phyloP scores from a whole-genome alignment of 2,797 vertebrate species.

The Rhynchotus rufescens region DNA sequence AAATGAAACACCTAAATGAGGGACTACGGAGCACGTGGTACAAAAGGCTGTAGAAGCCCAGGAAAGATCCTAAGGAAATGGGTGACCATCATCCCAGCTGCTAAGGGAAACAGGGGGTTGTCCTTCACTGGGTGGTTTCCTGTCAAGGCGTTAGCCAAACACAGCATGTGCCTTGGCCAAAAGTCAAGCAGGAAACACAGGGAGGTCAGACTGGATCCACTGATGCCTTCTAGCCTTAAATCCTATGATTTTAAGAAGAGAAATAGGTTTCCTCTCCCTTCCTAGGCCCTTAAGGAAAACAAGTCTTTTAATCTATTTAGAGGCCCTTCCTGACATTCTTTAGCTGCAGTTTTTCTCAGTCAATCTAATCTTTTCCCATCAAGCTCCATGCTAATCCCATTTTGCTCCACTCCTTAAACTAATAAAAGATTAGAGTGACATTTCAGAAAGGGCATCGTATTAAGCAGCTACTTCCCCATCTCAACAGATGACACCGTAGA shows the following conservation, averaged over 20 bases:
- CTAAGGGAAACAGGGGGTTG: background rate
- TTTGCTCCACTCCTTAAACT: constrained; percentile 84
- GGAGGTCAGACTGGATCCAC: constrained; percentile 34
- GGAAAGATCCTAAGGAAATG: background rate
- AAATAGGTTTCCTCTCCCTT: constrained; percentile 2
- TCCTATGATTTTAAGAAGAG: background rate
- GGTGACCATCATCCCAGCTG: background rate
- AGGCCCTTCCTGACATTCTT: constrained; percentile 63
- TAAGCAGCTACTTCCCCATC: constrained; percentile 79
- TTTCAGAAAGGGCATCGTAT: constrained; percentile 91
- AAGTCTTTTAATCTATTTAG: constrained; percentile 50
- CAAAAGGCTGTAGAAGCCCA: background rate
- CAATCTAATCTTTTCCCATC: constrained; percentile 69
- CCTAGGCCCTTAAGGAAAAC: constrained; percentile 26
- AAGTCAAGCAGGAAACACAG: background rate
- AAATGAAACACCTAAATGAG: background rate
- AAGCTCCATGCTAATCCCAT: constrained; percentile 78
- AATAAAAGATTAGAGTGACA: constrained; percentile 91
- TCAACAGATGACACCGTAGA: constrained; percentile 47
- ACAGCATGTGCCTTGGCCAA: background rate
- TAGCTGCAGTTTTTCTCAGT: constrained; percentile 52
- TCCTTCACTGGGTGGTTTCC: background rate
- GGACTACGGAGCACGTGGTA: background rate
- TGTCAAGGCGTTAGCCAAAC: constrained; percentile 5
- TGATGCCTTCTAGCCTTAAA: background rate